A percentile compares a stretch with the other conserved stretches of the same genome.
Evolutionary conservation across 2,113 vertebrate species (phyloP).

Genomic region (Baryphthengus martii): DNA sequence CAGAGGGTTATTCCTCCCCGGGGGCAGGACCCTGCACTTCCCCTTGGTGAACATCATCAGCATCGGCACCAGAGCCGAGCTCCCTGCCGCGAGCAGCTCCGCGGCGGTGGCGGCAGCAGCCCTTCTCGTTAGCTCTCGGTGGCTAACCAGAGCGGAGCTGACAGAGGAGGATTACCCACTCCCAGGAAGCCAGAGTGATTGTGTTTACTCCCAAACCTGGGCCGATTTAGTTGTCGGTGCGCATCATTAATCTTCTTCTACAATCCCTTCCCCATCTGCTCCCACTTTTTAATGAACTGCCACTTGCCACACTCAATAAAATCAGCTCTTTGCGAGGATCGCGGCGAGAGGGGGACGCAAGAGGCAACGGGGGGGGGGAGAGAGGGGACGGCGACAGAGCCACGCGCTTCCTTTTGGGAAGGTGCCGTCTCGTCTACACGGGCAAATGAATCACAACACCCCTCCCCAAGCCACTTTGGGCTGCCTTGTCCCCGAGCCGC

Average conservation of each 20-base stretch:
- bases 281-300: slow-evolving; percentile 81
- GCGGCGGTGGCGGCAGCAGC: neutral
- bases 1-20: no score
- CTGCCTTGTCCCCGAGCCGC: slow-evolving; percentile 45
- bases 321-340: slow-evolving; percentile 60
- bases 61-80: accelerated
- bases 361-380: neutral
- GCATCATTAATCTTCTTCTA: slow-evolving; percentile 80
- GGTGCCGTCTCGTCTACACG: neutral
- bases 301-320: slow-evolving; percentile 79
- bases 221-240: slow-evolving; percentile 72
- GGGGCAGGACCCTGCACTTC: no score
- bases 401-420: neutral
- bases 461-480: neutral
- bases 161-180: slow-evolving; percentile 65
- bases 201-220: slow-evolving; percentile 75
- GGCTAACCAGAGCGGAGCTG: slow-evolving; percentile 58
- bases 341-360: neutral
- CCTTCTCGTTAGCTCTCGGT: neutral
- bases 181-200: slow-evolving; percentile 59
- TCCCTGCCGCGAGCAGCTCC: accelerated
- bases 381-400: neutral
- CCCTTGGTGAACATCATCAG: no score
- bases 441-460: neutral
- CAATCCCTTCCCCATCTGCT: slow-evolving; percentile 78